phyloP scores from a whole-genome alignment of 2,797 vertebrate species.

The Helarctos malayanus region DNA sequence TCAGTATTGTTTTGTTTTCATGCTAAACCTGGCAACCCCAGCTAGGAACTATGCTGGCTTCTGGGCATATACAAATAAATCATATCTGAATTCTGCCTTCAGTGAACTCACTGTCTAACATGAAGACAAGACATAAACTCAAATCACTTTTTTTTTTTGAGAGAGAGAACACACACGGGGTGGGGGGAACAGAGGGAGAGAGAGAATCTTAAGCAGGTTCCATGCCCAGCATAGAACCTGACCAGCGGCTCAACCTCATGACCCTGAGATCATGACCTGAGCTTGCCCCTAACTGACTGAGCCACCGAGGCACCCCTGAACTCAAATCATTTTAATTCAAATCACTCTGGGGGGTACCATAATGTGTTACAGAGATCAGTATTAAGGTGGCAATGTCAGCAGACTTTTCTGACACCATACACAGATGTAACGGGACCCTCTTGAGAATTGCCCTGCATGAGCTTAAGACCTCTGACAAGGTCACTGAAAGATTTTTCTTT shows the following conservation, averaged over 20 bases:
- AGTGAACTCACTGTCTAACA: conserved; percentile 3
- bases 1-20: not conserved
- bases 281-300: not conserved
- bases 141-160: not conserved
- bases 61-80: not conserved
- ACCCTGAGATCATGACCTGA: not conserved
- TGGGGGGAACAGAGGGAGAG: not conserved
- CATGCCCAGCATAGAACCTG: not conserved
- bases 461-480: not conserved
- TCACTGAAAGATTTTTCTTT: conserved; percentile 22
- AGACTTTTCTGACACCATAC: conserved; percentile 5
- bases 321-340: not conserved
- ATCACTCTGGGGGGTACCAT: not conserved
- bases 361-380: not conserved
- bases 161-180: not conserved
- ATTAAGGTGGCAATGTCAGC: not conserved
- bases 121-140: not conserved
- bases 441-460: not conserved
- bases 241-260: not conserved
- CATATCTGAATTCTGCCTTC: not conserved
- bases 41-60: not conserved
- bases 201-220: not conserved
- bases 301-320: not conserved
- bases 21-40: not conserved
- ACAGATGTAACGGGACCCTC: not conserved